A percentile compares a stretch with the other conserved stretches of the same genome.
phyloP scores from a whole-genome alignment of 1,140 invertebrate genomes.

The Eciton burchellii region DNA sequence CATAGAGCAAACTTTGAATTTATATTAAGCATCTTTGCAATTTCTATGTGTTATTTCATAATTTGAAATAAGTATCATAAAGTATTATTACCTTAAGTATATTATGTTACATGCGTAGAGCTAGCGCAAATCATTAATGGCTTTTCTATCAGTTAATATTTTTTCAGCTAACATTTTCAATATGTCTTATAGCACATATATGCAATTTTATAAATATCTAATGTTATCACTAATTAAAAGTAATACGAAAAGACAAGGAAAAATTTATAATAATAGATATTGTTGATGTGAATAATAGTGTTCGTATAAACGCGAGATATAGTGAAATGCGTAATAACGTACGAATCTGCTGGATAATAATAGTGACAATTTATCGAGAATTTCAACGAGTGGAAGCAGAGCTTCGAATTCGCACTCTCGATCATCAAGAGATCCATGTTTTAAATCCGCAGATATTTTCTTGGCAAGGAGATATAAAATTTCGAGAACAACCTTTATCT shows the following conservation, averaged over 20 bases:
- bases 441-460: background rate
- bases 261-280: slow-evolving; percentile 6
- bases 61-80: too few relatives aligned
- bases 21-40: too few relatives aligned
- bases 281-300: background rate
- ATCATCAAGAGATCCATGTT: background rate
- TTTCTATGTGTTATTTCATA: too few relatives aligned
- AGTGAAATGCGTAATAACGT: background rate
- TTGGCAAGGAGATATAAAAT: background rate
- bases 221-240: too few relatives aligned
- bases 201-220: background rate
- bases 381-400: background rate
- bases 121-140: too few relatives aligned
- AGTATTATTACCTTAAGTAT: too few relatives aligned
- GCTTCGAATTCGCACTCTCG: background rate
- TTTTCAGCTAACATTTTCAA: too few relatives aligned
- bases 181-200: background rate
- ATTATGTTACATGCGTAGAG: too few relatives aligned
- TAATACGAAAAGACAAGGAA: too few relatives aligned
- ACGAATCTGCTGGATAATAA: background rate
- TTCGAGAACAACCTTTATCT: background rate
- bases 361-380: slow-evolving; percentile 4
- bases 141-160: background rate
- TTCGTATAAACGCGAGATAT: background rate
- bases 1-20: too few relatives aligned